These are phyloP conservation scores for Urosaurus nigricauda DNA, from an alignment of 2,797 vertebrate genomes.

Conservation along the genomic window DNA sequence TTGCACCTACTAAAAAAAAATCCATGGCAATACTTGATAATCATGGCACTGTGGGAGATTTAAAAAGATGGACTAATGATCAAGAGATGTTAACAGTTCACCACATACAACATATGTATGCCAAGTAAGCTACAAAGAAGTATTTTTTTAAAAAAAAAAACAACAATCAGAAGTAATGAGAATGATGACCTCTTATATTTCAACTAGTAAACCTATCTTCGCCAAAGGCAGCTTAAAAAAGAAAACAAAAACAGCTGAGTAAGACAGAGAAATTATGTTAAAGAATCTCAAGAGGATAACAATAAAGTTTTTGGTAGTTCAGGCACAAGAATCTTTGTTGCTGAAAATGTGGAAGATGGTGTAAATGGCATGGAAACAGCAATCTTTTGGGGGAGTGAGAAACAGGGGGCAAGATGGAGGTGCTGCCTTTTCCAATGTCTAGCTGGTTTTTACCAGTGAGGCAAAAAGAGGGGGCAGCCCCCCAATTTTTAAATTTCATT, in stretches of 20 bases:
- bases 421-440: neutral
- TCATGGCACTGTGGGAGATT: neutral
- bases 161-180: neutral
- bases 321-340: neutral
- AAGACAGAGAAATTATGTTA: neutral
- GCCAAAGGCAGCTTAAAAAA: neutral
- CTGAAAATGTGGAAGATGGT: too few relatives aligned
- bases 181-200: neutral
- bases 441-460: neutral
- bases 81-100: slow-evolving; percentile 13
- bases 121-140: neutral
- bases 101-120: neutral
- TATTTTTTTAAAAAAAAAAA: neutral
- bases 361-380: neutral
- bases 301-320: neutral
- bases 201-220: slow-evolving; percentile 18
- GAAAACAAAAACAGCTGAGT: neutral
- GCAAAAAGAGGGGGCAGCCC: neutral
- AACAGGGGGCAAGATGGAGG: neutral
- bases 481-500: neutral
- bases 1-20: neutral
- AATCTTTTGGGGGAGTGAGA: neutral
- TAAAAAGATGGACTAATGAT: neutral
- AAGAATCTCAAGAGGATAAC: neutral
- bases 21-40: slow-evolving; percentile 32